Evolutionary conservation across 2,888 invertebrate genomes (phyloP), one percentile per base, ranked within the genome.

Genomic region (Melolontha melolontha): DNA sequence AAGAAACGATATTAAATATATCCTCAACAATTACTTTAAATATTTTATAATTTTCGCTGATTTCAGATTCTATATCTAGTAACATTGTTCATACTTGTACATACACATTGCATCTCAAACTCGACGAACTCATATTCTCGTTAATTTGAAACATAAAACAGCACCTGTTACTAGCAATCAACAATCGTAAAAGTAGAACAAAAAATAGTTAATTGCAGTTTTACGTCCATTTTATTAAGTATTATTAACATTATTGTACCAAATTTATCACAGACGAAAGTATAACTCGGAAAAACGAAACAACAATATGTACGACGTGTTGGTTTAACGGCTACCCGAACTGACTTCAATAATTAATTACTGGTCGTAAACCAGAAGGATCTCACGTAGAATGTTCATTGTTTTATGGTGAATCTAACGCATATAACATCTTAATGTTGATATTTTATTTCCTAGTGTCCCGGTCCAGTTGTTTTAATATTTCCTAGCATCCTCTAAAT

Each of bases 331-430:
- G 59, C 59, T 44, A 11, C 59, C 50, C 66, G 50, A 55, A 59
- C 22, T 55, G 50, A 59, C 57, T 59, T 66, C 55, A 66, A 66
- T 66, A 66, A 66, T 66, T 66, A 66, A 66, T 66, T 59, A 59
- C 66, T 22, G 16, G 41, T 50, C 66, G 59, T 59, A 66, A 65
- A 66, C 34, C 34, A 34, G 34, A 39, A 59, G 57, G 59, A 59
- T 59, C 59, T 34, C 42, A 5, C 34, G 34, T 34, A 34, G 34
- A 10, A 59, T 59, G 59, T 44, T 59, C 59, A 59, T 59, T 59
- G 59, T 59, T 59, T 59, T 44, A 59, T 59, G 59, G 59, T 14
- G 59, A 59, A 59, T 59, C 59, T 59, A 59, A 59, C 44, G 59
- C 59, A 12, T 16, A 44, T 59, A 59, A 59, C 59, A 59, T 59